Evolutionary conservation across 2,113 vertebrate species (phyloP).

Genomic region (Paradoxurus hermaphroditus): DNA sequence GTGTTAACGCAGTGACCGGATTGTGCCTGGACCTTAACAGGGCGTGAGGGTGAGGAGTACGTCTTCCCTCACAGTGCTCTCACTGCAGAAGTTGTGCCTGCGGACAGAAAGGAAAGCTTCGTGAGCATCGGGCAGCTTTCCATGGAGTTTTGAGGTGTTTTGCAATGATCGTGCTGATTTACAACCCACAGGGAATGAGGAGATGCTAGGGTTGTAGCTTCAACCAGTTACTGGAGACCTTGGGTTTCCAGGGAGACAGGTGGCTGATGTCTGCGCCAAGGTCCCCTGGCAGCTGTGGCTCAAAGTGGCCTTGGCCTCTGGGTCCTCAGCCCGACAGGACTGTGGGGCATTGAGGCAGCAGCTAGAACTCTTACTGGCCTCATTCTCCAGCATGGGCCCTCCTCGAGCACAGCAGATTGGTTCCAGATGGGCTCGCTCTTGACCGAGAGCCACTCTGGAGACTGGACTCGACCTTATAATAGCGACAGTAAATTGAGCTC

Average conservation of each 20-base stretch:
- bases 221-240: neutral
- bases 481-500: neutral
- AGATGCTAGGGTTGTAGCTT: neutral
- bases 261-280: neutral
- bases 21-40: neutral
- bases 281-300: neutral
- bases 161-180: neutral
- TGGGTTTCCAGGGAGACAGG: neutral
- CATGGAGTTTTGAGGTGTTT: rapidly evolving
- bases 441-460: neutral
- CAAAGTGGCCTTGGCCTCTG: neutral
- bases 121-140: neutral
- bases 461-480: rapidly evolving
- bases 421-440: neutral
- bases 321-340: neutral
- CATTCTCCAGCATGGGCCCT: rapidly evolving
- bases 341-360: neutral
- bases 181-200: neutral
- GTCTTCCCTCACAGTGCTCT: neutral
- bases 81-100: conserved; percentile 64
- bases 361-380: rapidly evolving
- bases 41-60: conserved; percentile 51
- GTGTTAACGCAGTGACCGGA: no score
- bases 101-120: neutral
- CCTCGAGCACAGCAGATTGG: neutral